phyloP scores from a whole-genome alignment of 2,797 vertebrate genomes.

The Salmo trutta region DNA sequence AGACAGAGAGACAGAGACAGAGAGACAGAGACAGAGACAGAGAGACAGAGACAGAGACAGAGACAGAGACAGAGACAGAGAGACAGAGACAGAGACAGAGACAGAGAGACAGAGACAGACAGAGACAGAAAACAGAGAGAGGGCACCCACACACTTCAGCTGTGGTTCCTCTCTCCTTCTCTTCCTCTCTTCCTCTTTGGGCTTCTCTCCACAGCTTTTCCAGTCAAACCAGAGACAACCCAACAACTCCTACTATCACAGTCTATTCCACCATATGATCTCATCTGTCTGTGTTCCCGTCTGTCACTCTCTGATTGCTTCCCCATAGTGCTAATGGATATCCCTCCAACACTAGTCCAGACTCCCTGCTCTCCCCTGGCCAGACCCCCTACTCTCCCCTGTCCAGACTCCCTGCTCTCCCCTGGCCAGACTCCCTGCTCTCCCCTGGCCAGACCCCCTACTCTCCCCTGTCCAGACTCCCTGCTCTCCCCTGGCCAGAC shows the following conservation, averaged over 20 bases:
- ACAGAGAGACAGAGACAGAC: neutral
- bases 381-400: too few species aligned
- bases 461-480: too few species aligned
- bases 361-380: too few species aligned
- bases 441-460: too few species aligned
- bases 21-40: neutral
- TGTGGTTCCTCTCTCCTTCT: neutral
- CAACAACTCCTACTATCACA: neutral
- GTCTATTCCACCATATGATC: neutral
- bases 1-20: neutral
- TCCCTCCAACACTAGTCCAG: neutral
- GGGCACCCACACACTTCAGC: neutral
- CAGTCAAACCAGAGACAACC: neutral
- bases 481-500: too few species aligned
- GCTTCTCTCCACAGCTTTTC: neutral
- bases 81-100: neutral
- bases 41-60: neutral
- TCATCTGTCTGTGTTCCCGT: neutral
- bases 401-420: too few species aligned
- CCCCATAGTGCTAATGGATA: neutral
- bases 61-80: neutral
- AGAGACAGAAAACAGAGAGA: neutral
- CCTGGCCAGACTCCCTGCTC: too few species aligned
- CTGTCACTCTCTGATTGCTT: constrained; percentile 18
- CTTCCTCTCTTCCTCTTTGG: too few species aligned